Base-by-base conservation (phyloP, 1,140 invertebrate genomes). In the Plectrocnemia conspersa region DNA sequence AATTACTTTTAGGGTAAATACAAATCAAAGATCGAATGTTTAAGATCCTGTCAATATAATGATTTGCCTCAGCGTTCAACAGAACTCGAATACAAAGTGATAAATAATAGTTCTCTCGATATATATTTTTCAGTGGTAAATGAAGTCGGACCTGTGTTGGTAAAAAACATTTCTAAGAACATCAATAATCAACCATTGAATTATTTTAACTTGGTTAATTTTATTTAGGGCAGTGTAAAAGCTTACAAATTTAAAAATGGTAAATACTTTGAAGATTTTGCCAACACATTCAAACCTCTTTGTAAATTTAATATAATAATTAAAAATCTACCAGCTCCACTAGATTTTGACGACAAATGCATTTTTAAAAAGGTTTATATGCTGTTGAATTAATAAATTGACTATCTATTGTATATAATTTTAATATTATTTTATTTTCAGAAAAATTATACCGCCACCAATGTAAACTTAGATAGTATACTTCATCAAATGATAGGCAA, bases 301-400 rank as follows among this genome's bases (percentile, higher is more conserved):
- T 38, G 35, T 38, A 15, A 5, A 7, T 15, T 13, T 38, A 10
- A 10, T 16, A 38, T 38, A 16, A 16, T 38, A 16, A 7, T 38
- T 6, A 38, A 38, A 38, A 16, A 10, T 13, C 6, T 29, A 29
- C 27, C 15, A 16, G 13, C 6, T 6, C 5, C 11, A 13, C 18
- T 38, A 13, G 6, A 38, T 13, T 38, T 38, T 38, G 35, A 38
- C 15, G 18, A 38, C 11, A 38, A 38, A 13, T 38, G 35, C 18
- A 13, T 9, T 38, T 5, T 38, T 5, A 38, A 38, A 38, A 38
- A 38, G 35, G 35, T 38, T 9, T 9, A 15, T 38, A 38, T 38
- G 11, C 15, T 38, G n/a, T 38, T 5, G 18, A 38, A 6, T 7
- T 38, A 6, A 10, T 6, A 9, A 7, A 9, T 38, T 13, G 11